Conservation (phyloP, 2,888 invertebrate genomes). For the Mythimna ferrago region DNA sequence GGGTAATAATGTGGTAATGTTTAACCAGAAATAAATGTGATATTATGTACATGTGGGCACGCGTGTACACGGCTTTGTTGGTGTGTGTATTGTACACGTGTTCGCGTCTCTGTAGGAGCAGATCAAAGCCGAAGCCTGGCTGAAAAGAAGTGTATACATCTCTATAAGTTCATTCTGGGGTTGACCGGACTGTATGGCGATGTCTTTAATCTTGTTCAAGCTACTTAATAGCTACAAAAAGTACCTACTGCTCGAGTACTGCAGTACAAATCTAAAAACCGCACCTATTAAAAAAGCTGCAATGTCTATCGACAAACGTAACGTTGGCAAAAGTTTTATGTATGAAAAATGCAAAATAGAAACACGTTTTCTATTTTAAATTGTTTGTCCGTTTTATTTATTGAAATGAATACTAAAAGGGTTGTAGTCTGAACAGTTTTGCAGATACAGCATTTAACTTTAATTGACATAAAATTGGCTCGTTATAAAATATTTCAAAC, state of each 20-base stretch:
- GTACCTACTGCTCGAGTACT: background rate
- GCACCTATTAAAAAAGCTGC: constrained; percentile 4
- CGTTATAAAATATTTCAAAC: background rate
- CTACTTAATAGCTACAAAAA: constrained; percentile 25
- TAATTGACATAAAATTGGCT: background rate
- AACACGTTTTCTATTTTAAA: constrained; percentile 8
- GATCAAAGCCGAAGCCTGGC: too few relatives aligned
- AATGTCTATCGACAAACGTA: constrained; percentile 21
- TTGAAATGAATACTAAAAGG: background rate
- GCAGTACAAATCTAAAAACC: constrained; percentile 24
- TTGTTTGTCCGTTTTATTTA: constrained; percentile 10
- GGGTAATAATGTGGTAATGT: background rate
- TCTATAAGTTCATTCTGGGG: background rate
- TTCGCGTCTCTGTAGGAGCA: too few relatives aligned
- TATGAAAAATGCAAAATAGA: constrained; percentile 29
- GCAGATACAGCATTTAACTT: background rate
- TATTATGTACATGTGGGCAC: background rate
- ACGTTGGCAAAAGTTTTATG: constrained; percentile 24
- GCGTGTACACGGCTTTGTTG: background rate
- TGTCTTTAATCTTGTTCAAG: constrained; percentile 26
- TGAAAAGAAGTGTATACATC: too few relatives aligned
- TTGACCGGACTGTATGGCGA: background rate
- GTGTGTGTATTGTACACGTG: background rate
- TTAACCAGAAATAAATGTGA: background rate
- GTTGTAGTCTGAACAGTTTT: background rate